phyloP scores from a whole-genome alignment of 2,888 invertebrate genomes.

The Harpalus rufipes region DNA sequence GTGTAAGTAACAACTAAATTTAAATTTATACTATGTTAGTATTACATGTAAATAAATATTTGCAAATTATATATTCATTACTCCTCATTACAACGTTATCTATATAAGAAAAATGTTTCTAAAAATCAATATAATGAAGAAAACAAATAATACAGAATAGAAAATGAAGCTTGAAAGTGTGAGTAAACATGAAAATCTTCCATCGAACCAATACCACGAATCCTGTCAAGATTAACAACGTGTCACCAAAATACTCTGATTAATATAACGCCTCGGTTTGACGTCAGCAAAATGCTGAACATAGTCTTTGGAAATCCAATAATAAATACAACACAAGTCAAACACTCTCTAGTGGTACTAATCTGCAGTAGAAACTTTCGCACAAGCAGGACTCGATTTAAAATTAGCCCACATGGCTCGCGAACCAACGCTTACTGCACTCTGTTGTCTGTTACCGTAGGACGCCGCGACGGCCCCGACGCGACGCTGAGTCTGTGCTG shows the following conservation, averaged over 20 bases:
- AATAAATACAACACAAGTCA: constrained; percentile 50
- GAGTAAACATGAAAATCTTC: constrained; percentile 27
- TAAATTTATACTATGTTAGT: constrained; percentile 45
- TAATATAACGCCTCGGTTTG: constrained; percentile 48
- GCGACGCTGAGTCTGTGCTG: constrained; percentile 53
- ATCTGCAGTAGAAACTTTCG: constrained; percentile 5
- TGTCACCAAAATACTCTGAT: constrained; percentile 58
- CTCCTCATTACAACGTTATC: constrained; percentile 9
- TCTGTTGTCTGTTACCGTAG: constrained; percentile 54
- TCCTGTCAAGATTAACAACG: constrained; percentile 23
- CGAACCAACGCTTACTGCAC: constrained; percentile 51
- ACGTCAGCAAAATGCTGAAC: constrained; percentile 52
- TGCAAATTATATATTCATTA: constrained; percentile 5
- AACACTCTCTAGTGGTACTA: constrained; percentile 54
- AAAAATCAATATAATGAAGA: neutral
- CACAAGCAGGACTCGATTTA: constrained; percentile 34
- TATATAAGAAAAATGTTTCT: neutral
- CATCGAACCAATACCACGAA: constrained; percentile 35
- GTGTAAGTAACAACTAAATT: constrained; percentile 36
- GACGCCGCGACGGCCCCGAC: constrained; percentile 19
- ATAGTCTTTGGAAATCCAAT: constrained; percentile 51
- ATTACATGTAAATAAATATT: neutral
- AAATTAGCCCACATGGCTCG: constrained; percentile 45
- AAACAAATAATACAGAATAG: neutral
- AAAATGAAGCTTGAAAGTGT: constrained; percentile 23